phyloP scores from a whole-genome alignment of 2,113 vertebrate species.

The Strix uralensis region DNA sequence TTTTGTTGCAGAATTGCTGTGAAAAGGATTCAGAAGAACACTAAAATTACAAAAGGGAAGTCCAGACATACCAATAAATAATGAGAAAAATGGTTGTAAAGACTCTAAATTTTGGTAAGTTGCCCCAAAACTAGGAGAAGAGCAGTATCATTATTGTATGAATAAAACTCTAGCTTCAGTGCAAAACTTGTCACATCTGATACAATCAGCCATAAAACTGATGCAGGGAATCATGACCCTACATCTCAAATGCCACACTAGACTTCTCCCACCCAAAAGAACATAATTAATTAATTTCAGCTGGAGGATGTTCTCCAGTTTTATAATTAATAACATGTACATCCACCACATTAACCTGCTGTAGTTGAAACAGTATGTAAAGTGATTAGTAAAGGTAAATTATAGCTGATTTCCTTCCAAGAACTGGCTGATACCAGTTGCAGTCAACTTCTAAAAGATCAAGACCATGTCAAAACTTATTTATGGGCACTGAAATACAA shows the following conservation, averaged over 20 bases:
- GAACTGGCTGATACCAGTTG: background rate
- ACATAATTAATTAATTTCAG: slow-evolving; percentile 67
- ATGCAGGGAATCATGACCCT: slow-evolving; percentile 51
- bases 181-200: slow-evolving; percentile 63
- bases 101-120: background rate
- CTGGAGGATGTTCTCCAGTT: slow-evolving; percentile 34
- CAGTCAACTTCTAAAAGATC: background rate
- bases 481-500: background rate
- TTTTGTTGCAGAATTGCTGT: background rate
- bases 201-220: slow-evolving; percentile 36
- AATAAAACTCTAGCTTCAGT: slow-evolving; percentile 3
- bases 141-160: background rate
- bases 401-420: background rate
- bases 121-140: background rate
- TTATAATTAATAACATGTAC: slow-evolving; percentile 65
- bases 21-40: background rate
- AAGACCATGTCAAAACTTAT: background rate
- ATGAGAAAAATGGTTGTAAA: background rate
- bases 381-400: slow-evolving; percentile 51
- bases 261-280: slow-evolving; percentile 39
- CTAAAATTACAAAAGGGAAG: background rate
- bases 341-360: background rate
- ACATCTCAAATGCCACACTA: slow-evolving; percentile 33
- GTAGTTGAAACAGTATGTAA: background rate
- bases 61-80: background rate